phyloP scores from a whole-genome alignment of 1,140 invertebrate genomes.

The Acyrthosiphon pisum region DNA sequence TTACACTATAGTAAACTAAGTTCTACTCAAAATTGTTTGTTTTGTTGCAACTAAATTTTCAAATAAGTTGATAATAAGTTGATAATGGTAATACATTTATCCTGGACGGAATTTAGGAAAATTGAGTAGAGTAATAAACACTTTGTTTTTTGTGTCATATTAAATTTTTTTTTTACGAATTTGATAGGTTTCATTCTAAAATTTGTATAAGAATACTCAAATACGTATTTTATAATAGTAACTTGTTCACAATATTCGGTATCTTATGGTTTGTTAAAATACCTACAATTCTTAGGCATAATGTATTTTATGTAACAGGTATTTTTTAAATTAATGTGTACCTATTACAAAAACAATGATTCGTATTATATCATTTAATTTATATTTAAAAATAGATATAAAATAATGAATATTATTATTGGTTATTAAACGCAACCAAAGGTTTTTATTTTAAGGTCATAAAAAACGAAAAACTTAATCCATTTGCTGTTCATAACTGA shows the following conservation, averaged over 20 bases:
- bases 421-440: slow-evolving; percentile 10
- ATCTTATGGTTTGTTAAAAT: background rate
- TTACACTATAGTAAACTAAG: background rate
- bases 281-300: background rate
- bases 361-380: background rate
- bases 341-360: background rate
- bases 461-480: slow-evolving; percentile 35
- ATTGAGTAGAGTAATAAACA: background rate
- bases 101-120: background rate
- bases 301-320: background rate
- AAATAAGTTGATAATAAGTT: background rate
- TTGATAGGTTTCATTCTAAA: background rate
- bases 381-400: slow-evolving; percentile 6
- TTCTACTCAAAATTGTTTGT: background rate
- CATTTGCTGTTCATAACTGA: slow-evolving; percentile 48
- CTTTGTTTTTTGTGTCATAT: background rate
- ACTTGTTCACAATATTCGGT: background rate
- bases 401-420: slow-evolving; percentile 26
- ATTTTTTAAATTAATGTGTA: background rate
- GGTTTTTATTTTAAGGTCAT: slow-evolving; percentile 50
- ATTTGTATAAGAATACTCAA: background rate
- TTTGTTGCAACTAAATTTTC: background rate
- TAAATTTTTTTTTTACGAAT: background rate
- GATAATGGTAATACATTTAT: background rate
- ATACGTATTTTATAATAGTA: background rate